Percentiles rank a stretch among this genome's conserved stretches.
Conservation (phyloP, 2,113 vertebrate genomes). For the Odontesthes bonariensis region DNA sequence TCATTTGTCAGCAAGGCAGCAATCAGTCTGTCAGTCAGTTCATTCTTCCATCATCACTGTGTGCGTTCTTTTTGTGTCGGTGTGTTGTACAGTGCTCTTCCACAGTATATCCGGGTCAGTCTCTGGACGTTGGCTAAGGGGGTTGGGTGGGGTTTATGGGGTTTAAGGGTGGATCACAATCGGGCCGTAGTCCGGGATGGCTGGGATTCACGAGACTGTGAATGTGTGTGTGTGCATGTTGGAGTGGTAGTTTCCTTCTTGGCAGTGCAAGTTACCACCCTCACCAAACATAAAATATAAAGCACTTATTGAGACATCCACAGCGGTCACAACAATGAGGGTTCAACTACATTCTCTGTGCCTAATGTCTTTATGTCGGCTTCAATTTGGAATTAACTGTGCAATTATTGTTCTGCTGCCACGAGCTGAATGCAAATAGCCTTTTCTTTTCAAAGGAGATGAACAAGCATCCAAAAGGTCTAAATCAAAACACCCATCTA, state of each 20-base stretch:
- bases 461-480: slow-evolving; percentile 41
- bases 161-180: slow-evolving; percentile 44
- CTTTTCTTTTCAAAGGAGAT: slow-evolving; percentile 32
- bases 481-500: slow-evolving; percentile 40
- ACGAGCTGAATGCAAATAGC: slow-evolving; percentile 56
- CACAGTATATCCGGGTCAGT: slow-evolving; percentile 72
- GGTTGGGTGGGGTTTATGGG: slow-evolving; percentile 8
- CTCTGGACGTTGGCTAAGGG: slow-evolving; percentile 64
- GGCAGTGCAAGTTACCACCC: slow-evolving; percentile 70
- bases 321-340: slow-evolving; percentile 71
- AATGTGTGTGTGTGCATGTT: slow-evolving; percentile 28
- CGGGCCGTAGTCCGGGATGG: slow-evolving; percentile 45
- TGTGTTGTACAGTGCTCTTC: slow-evolving; percentile 63
- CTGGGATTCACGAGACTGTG: slow-evolving; percentile 50
- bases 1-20: slow-evolving; percentile 41
- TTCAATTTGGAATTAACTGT: slow-evolving; percentile 65
- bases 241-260: slow-evolving; percentile 63
- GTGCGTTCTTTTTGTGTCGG: slow-evolving; percentile 16
- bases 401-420: slow-evolving; percentile 54
- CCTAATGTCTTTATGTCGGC: slow-evolving; percentile 64
- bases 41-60: slow-evolving; percentile 42
- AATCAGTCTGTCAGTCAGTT: slow-evolving; percentile 44
- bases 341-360: slow-evolving; percentile 75
- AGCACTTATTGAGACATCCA: slow-evolving; percentile 83
- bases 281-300: slow-evolving; percentile 71